Evolutionary conservation across 2,113 vertebrate genomes (phyloP).

Genomic region (Dicaeum eximium): DNA sequence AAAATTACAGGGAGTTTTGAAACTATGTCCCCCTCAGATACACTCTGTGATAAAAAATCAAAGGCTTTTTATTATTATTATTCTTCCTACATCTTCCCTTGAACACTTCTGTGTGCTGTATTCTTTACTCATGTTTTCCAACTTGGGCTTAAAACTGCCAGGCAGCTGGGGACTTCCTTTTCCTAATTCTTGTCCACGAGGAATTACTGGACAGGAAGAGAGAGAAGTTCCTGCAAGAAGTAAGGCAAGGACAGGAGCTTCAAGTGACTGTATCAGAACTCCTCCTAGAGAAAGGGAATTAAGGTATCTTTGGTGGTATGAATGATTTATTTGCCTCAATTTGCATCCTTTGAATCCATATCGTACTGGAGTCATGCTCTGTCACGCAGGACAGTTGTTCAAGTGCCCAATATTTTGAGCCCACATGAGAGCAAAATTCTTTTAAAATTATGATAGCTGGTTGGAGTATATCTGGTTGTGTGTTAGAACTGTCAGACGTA

Average conservation of each 20-base stretch:
- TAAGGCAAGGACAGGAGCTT: background rate
- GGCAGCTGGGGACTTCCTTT: background rate
- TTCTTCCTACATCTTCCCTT: background rate
- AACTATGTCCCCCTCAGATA: background rate
- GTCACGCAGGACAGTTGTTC: background rate
- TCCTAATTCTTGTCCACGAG: background rate
- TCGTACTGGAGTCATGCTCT: background rate
- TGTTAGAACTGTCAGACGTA: fast-evolving
- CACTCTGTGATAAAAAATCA: background rate
- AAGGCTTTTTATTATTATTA: background rate
- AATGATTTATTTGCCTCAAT: background rate
- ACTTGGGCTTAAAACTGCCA: background rate
- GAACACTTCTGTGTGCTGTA: background rate
- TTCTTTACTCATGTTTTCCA: background rate
- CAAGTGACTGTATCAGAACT: background rate
- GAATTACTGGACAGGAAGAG: background rate
- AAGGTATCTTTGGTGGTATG: background rate
- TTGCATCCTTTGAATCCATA: background rate
- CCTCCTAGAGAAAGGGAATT: background rate
- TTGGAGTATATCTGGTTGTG: background rate
- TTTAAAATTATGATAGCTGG: background rate
- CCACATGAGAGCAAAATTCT: background rate
- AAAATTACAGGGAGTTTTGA: background rate
- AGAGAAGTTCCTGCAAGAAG: background rate
- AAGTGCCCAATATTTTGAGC: background rate